Conservation (phyloP, 2,113 vertebrate genomes). For the Megalops atlanticus region DNA sequence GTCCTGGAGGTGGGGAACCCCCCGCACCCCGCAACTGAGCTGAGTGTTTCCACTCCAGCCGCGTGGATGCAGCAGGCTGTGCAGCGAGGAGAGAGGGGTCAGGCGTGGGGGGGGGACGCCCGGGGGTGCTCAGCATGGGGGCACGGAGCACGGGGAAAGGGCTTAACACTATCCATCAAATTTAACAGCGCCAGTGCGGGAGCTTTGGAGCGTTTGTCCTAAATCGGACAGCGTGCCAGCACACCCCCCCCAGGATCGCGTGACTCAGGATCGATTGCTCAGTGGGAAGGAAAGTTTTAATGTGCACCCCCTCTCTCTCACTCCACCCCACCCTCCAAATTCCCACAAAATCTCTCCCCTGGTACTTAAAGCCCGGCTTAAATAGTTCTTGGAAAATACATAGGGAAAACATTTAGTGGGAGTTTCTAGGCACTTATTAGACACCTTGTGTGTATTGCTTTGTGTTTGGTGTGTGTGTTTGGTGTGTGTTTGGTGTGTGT, state of each 20-base stretch:
- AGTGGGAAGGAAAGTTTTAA: constrained; percentile 40
- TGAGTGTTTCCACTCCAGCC: too few relatives aligned
- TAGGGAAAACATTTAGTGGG: neutral
- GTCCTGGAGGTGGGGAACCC: too few relatives aligned
- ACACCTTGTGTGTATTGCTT: neutral
- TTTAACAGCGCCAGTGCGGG: constrained; percentile 21
- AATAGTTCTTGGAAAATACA: neutral
- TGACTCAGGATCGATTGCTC: constrained; percentile 25
- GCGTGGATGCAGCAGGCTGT: too few relatives aligned
- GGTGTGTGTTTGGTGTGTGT: too few relatives aligned
- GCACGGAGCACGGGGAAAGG: neutral
- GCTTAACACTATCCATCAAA: neutral
- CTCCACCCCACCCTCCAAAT: too few relatives aligned
- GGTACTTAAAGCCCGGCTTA: too few relatives aligned
- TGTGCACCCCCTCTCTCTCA: constrained; percentile 6
- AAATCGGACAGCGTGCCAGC: neutral
- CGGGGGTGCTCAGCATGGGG: neutral
- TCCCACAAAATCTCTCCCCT: too few relatives aligned
- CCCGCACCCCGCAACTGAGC: too few relatives aligned
- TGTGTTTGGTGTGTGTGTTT: too few relatives aligned
- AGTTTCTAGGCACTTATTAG: neutral
- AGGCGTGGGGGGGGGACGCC: neutral
- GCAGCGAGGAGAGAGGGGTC: too few relatives aligned
- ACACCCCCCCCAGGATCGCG: neutral
- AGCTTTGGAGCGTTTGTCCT: constrained; percentile 9